Base-by-base conservation (phyloP, 2,888 invertebrate species). In the Agrilus cyanescens region DNA sequence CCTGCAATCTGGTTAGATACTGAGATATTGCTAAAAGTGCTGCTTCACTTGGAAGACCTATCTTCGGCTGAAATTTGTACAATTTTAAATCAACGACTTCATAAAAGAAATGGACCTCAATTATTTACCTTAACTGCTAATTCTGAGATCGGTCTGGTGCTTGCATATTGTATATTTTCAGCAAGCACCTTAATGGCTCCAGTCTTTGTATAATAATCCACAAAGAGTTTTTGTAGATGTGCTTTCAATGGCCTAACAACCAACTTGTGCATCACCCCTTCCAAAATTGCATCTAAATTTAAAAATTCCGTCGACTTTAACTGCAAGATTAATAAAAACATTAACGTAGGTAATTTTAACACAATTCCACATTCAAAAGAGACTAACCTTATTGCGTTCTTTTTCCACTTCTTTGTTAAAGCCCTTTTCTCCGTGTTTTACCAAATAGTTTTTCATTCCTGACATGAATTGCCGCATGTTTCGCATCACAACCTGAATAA, bases 381-480 rank as follows among this genome's bases (percentile, higher is more conserved):
- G 38, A 38, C 56, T 58, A 68, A 84, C 83, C 72, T 86, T 85
- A 42, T 77, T 74, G 50, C 88, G 72, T 63, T 90, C 89, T 56
- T 81, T 78, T 64, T 93, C 89, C 36, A 96, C 89, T 62, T 94
- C 83, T 54, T 82, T 83, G 60, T 90, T 89, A 61, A 96, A 87
- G 54, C 88, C 88, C 47, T 86, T 82, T 62, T 96, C 95, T 13
- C 95, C 95, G 57, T 94, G 91, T 59, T 94, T 94, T 29, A 95
- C 88, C 46, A 96, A 73, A 66, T 95, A 97, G 67, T 97, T 97
- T 67, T 96, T 96, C 83, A 97, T 95, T 43, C 95, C 96, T 12
- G 89, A 94, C 89, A 96, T 94, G 63, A 96, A 97, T 65, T 95
- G 94, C 1, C 95, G 77, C 73, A 94, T 87, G 59, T 88, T 88